Base-by-base conservation (phyloP, 2,113 vertebrate species). In the Sigmodon hispidus region DNA sequence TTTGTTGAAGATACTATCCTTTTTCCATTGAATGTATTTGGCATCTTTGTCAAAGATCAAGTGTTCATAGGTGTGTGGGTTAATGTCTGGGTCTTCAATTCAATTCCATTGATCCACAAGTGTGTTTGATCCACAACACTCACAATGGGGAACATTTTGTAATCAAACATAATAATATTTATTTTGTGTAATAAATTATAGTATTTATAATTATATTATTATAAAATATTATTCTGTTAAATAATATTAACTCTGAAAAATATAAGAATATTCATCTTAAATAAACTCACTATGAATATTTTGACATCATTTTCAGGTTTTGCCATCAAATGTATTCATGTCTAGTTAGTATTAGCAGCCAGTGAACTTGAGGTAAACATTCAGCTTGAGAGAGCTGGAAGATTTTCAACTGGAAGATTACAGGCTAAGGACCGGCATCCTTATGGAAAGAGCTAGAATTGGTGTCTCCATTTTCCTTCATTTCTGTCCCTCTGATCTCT, bases 251-350 rank as follows among this genome's bases (percentile, higher is more conserved):
- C 90, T 34, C 80, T 76, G 2, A 24, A 79, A 93, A 93, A 85
- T 5, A 1, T 75, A 16, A 87, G 59, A 63, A 70, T 83, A 24
- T 52, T 85, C 31, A 70, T 43, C 48, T 83, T 40, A 87, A 95
- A 15, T 94, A 31, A 75, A 63, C 45, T 59, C 48, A 91, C 5
- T 59, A 24, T 59, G 76, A 94, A 91, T 73, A 77, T 57, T 59
- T 93, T 93, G 45, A 61, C 21, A 34, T 72, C 65, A 92, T 94
- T 90, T 90, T 90, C 31, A 90, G n/a, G 24, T 85, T 90, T 96
- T 93, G 40, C 40, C 43, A 72, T 48, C 48, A 92, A 79, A 91
- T 29, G 15, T 76, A 17, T 83, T 95, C 22, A 29, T 22, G n/a
- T 83, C 55, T 75, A 89, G 55, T 86, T 29, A 70, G 40, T 63